Conservation (phyloP, 2,888 invertebrate species). For the Trissolcus brochymenae region DNA sequence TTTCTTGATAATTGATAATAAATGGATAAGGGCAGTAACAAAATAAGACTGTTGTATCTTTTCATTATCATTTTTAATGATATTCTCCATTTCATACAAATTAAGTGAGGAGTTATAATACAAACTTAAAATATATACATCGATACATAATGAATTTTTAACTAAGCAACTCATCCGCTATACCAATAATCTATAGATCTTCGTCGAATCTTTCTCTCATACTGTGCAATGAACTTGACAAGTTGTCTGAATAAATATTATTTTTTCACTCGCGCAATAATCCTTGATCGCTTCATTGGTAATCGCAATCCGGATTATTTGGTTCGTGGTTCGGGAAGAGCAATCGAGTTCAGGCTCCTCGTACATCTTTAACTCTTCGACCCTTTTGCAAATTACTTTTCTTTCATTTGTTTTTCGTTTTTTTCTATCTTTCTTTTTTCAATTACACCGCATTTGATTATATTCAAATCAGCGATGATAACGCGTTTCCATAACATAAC, state of each 20-base stretch:
- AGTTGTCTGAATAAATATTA: conserved; percentile 71
- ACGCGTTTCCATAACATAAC: conserved; percentile 36
- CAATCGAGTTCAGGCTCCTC: conserved; percentile 58
- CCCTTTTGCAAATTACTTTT: conserved; percentile 22
- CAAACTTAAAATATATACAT: conserved; percentile 76
- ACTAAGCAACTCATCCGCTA: conserved; percentile 70
- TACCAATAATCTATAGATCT: conserved; percentile 69
- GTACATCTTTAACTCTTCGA: conserved; percentile 19
- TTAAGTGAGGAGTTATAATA: conserved; percentile 75
- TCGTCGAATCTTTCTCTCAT: conserved; percentile 65
- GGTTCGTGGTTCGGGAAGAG: conserved; percentile 61
- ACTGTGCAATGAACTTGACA: conserved; percentile 72
- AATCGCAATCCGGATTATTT: conserved; percentile 53
- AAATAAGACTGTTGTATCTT: conserved; percentile 17
- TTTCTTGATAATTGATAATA: neutral
- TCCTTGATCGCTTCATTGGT: conserved; percentile 47
- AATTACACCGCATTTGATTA: conserved; percentile 18
- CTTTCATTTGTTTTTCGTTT: neutral
- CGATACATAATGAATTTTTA: conserved; percentile 72
- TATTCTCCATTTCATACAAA: conserved; percentile 75
- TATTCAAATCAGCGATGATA: conserved; percentile 21
- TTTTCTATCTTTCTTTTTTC: conserved; percentile 9
- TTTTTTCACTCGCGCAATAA: conserved; percentile 53
- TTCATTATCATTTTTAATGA: conserved; percentile 73
- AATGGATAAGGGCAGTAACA: neutral